These are phyloP conservation scores for Capitulum mitella DNA, from an alignment of 2,888 invertebrate genomes.

Conservation along the genomic window DNA sequence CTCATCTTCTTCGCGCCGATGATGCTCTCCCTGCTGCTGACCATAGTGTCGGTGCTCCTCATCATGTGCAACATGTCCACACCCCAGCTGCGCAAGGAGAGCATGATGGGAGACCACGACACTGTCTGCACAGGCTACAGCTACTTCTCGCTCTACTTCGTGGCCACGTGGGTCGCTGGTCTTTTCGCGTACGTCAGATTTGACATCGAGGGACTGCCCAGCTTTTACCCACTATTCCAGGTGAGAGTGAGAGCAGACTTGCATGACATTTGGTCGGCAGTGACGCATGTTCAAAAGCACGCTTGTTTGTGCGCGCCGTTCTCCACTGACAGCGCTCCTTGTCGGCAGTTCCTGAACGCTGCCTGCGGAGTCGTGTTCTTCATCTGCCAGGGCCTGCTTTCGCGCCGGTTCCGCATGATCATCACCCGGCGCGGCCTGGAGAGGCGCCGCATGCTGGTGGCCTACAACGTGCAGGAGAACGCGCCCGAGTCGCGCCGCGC, in stretches of 20 bases:
- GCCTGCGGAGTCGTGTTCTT: slow-evolving; percentile 32
- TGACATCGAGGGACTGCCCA: slow-evolving; percentile 14
- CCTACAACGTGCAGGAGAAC: neutral
- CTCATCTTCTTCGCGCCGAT: slow-evolving; percentile 32
- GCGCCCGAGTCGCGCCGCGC: neutral
- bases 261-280: too few species aligned
- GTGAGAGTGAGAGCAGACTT: too few species aligned
- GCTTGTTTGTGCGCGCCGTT: neutral
- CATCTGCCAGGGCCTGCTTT: slow-evolving; percentile 34
- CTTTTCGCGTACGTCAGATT: slow-evolving; percentile 33
- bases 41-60: slow-evolving; percentile 31
- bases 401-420: slow-evolving; percentile 31
- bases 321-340: neutral
- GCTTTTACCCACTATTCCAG: slow-evolving; percentile 36
- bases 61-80: slow-evolving; percentile 33
- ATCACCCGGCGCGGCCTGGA: slow-evolving; percentile 26
- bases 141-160: slow-evolving; percentile 32
- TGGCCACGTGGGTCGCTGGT: slow-evolving; percentile 34
- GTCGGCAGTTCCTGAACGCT: neutral
- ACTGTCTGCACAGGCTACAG: slow-evolving; percentile 34
- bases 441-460: neutral
- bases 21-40: slow-evolving; percentile 26
- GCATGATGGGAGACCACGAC: slow-evolving; percentile 34
- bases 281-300: too few species aligned
- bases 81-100: slow-evolving; percentile 31